Conservation (phyloP, 2,888 invertebrate genomes). For the Pseudococcus viburni region DNA sequence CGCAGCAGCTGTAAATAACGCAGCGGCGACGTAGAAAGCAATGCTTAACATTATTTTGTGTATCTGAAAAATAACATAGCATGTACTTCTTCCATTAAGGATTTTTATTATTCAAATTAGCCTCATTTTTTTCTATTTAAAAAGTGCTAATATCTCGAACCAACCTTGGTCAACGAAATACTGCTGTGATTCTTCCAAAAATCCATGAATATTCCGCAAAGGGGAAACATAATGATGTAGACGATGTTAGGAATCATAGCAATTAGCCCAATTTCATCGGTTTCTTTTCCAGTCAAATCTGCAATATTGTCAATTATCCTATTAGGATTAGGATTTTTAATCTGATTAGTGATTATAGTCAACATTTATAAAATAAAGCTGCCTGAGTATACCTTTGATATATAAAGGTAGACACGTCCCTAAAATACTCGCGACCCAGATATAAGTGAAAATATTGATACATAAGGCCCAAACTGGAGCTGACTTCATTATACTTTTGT, state of each 20-base stretch:
- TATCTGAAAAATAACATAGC: background rate
- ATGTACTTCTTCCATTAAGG: too few species aligned
- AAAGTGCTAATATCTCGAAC: too few species aligned
- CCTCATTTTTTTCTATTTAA: too few species aligned
- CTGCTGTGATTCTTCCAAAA: background rate
- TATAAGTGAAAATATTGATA: background rate
- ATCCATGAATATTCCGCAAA: background rate
- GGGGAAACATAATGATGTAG: background rate
- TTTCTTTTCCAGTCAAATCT: slow-evolving; percentile 8
- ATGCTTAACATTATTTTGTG: background rate
- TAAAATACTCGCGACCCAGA: background rate
- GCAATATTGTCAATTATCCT: background rate
- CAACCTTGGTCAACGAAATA: background rate
- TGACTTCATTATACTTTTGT: background rate
- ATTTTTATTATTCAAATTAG: too few species aligned
- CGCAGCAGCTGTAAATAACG: background rate
- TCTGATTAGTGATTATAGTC: too few species aligned
- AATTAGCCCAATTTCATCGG: background rate
- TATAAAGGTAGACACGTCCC: background rate
- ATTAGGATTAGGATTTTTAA: too few species aligned
- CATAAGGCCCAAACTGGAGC: slow-evolving; percentile 18
- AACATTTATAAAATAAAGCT: too few species aligned
- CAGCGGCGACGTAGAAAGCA: background rate
- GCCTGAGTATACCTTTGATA: background rate
- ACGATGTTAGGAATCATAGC: background rate